Evolutionary conservation across 2,888 invertebrate genomes (phyloP).

Genomic region (Pollenia angustigena): DNA sequence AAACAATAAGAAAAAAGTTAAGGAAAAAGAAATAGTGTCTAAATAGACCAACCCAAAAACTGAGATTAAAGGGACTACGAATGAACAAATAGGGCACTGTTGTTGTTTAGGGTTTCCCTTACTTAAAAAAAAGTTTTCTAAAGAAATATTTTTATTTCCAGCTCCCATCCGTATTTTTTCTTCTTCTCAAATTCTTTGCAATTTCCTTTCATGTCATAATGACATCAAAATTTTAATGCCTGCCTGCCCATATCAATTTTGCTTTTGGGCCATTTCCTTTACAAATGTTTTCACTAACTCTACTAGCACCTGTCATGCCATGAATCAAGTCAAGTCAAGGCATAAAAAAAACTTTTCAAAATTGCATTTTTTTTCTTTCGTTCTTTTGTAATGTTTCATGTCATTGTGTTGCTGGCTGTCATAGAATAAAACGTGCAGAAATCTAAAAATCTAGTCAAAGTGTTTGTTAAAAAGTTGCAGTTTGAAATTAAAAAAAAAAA

Average conservation of each 20-base stretch:
- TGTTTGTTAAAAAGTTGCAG: constrained; percentile 39
- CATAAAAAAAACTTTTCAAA: constrained; percentile 19
- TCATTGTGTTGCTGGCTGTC: constrained; percentile 44
- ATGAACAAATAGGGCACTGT: neutral
- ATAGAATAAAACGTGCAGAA: constrained; percentile 59
- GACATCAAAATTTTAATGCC: constrained; percentile 48
- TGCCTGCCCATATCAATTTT: constrained; percentile 56
- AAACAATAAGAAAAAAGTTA: constrained; percentile 21
- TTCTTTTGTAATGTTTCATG: constrained; percentile 4
- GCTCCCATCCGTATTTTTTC: neutral
- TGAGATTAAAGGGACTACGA: neutral
- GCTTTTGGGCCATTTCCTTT: constrained; percentile 54
- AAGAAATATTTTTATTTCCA: neutral
- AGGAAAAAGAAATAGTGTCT: neutral
- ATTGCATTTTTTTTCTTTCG: constrained; percentile 24
- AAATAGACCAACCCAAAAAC: constrained; percentile 42
- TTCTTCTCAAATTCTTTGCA: constrained; percentile 21
- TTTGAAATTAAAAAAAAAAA: neutral
- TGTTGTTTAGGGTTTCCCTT: neutral
- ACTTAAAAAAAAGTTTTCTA: neutral
- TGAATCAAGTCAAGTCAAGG: neutral
- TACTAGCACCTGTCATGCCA: constrained; percentile 54
- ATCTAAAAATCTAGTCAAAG: constrained; percentile 43
- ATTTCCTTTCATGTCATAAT: constrained; percentile 54
- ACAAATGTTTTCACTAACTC: constrained; percentile 31